phyloP scores from a whole-genome alignment of 2,113 vertebrate genomes.

The Ibidorhyncha struthersii region DNA sequence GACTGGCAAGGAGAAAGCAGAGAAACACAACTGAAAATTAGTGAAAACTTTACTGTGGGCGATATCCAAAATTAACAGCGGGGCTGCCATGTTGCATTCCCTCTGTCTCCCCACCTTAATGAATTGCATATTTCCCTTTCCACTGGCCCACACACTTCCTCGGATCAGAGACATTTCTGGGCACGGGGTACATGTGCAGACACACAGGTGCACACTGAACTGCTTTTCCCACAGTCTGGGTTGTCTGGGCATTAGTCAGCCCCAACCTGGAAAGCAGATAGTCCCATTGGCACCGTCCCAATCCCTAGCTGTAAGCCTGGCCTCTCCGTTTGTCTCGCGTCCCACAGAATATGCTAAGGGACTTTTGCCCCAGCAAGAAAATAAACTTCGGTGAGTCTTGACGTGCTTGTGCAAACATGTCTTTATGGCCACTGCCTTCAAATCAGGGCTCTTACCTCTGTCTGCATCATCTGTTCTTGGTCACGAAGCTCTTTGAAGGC shows the following conservation, averaged over 20 bases:
- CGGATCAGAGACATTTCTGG: neutral
- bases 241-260: neutral
- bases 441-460: neutral
- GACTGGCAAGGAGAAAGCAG: neutral
- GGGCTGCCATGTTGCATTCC: neutral
- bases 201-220: neutral
- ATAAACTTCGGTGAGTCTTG: neutral
- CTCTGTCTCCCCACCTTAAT: neutral
- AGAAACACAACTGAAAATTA: neutral
- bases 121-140: neutral
- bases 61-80: neutral
- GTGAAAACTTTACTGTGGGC: neutral
- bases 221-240: neutral
- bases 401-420: neutral
- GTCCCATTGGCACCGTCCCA: neutral
- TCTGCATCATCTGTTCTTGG: neutral
- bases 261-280: neutral
- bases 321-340: neutral
- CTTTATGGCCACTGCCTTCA: neutral
- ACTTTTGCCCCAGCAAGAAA: neutral
- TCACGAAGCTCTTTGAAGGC: neutral
- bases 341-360: neutral
- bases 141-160: neutral
- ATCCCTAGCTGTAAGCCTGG: neutral
- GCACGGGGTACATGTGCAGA: neutral